Base-by-base conservation (phyloP, 2,113 vertebrate species). In the Bubo bubo region DNA sequence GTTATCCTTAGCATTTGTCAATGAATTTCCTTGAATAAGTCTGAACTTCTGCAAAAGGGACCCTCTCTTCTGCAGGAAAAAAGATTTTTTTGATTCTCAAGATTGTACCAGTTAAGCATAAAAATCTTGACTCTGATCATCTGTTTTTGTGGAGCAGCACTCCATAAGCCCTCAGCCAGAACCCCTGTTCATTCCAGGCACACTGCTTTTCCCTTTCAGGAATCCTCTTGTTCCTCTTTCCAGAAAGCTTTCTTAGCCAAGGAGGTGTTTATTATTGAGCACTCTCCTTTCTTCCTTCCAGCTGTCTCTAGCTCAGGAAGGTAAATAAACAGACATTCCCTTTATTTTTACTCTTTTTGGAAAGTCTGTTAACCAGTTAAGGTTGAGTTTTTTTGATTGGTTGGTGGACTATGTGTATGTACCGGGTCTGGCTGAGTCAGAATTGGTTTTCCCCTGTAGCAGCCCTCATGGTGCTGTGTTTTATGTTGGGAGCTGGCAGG, bases 311-410 rank as follows among this genome's bases (percentile, higher is more conserved):
- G 14, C 26, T 63, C 47, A 81, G 41, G 10, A 88, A 62, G 23
- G 6, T 53, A 26, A 81, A 56, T 53, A 41, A 76, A 67, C 8
- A 64, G 6, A 4, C 4, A 20, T 37, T 53, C 6, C 6, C 6
- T 62, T 53, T 72, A 13, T 62, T 70, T 64, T 83, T 18, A 35
- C 17, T 71, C 14, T 24, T 67, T 24, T 56, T 56, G 63, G 26
- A 58, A 88, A 81, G 37, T 35, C 34, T 76, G 34, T 30, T 30
- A 26, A 3, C 35, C 12, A 14, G 5, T 63, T 53, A 71, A 8
- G 10, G 7, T 28, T 63, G 39, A 8, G 19, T 1, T 6, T 56
- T 45, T 49, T 39, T 26, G 9, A 7, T 35, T 56, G 10, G 0
- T 39, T 79, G 30, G 2, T 60, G 80, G 39, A 7, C 14, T 53